Percentiles rank a stretch among this genome's conserved stretches.
phyloP scores from a whole-genome alignment of 2,113 vertebrate genomes.

The Spheniscus mendiculus region DNA sequence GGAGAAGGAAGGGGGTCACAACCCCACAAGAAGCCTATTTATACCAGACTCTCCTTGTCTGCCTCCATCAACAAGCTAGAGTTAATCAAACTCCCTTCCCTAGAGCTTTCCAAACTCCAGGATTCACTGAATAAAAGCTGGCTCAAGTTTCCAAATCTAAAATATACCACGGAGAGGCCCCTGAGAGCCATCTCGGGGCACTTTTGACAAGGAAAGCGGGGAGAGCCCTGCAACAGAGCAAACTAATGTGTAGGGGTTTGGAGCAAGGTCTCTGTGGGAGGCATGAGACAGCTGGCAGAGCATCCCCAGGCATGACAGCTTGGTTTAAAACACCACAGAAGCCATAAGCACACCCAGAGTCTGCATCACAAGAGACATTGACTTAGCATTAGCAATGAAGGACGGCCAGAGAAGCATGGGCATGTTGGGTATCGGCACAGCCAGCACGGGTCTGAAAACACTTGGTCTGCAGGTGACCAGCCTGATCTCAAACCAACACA shows the following conservation, averaged over 20 bases:
- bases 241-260: background rate
- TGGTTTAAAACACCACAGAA: background rate
- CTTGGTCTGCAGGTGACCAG: background rate
- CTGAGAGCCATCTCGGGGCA: accelerated
- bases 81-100: background rate
- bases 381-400: background rate
- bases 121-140: background rate
- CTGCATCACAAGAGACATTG: background rate
- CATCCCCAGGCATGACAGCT: background rate
- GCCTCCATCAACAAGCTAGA: background rate
- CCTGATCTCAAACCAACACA: background rate
- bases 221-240: background rate
- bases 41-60: background rate
- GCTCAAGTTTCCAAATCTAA: background rate
- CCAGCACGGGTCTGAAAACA: background rate
- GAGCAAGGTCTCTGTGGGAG: background rate
- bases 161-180: background rate
- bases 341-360: background rate
- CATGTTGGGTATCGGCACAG: accelerated
- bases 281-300: background rate
- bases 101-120: background rate
- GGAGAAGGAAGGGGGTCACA: background rate
- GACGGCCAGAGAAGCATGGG: background rate
- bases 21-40: background rate
- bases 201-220: background rate